Percentiles rank a stretch among this genome's conserved stretches.
Evolutionary conservation across 92 coral and sea anemone species (phyloP).

Genomic region (Actinostola sp.): DNA sequence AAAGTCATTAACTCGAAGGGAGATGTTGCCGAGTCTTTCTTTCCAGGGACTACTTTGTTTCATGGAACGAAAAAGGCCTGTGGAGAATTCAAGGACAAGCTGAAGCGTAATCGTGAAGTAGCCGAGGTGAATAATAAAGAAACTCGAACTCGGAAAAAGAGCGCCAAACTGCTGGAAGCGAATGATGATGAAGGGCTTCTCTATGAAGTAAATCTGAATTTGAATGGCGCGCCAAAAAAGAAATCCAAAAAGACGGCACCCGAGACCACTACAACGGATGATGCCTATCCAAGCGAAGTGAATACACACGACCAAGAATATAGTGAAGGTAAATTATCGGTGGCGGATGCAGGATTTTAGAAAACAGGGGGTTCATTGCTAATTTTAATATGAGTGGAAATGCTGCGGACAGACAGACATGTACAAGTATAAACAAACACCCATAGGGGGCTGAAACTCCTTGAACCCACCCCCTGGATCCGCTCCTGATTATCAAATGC

Average conservation of each 20-base stretch:
- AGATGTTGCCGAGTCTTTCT: slow-evolving; percentile 19
- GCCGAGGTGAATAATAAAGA: slow-evolving; percentile 30
- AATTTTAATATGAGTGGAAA: too few relatives aligned
- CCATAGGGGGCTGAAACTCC: too few relatives aligned
- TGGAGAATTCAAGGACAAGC: slow-evolving; percentile 25
- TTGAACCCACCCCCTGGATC: too few relatives aligned
- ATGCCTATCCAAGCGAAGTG: neutral
- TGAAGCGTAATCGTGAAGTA: slow-evolving; percentile 10
- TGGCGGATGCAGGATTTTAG: too few relatives aligned
- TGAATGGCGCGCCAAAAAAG: slow-evolving; percentile 1
- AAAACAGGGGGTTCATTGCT: too few relatives aligned
- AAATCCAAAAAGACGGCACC: neutral
- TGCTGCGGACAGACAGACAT: too few relatives aligned
- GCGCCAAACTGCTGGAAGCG: slow-evolving; percentile 12
- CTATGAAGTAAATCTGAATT: neutral
- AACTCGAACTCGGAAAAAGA: slow-evolving; percentile 13
- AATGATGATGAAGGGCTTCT: slow-evolving; percentile 10
- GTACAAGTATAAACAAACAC: too few relatives aligned
- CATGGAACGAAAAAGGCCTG: slow-evolving; percentile 29
- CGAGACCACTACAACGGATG: neutral
- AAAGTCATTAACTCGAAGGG: slow-evolving; percentile 23
- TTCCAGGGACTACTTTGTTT: slow-evolving; percentile 8
- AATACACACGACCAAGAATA: neutral
- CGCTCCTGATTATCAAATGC: too few relatives aligned
- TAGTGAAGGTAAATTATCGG: too few relatives aligned